Conservation (phyloP, 2,113 vertebrate genomes). For the Lethenteron reissneri region DNA sequence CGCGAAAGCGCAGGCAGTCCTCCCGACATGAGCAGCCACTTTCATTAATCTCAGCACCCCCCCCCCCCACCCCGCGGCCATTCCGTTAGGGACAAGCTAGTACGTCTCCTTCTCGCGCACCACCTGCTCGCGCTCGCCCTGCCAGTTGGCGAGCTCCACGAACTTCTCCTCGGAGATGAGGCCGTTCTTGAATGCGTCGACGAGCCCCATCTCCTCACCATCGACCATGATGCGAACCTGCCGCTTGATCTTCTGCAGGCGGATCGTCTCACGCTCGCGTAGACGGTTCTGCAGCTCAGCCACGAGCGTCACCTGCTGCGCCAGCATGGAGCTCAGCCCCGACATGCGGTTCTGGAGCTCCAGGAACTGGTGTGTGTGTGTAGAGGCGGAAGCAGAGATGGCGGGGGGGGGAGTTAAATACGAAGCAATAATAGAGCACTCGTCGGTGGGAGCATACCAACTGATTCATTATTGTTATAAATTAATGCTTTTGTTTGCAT, state of each 20-base stretch:
- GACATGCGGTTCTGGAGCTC: background rate
- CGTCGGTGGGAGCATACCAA: too few species aligned
- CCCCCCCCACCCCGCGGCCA: too few species aligned
- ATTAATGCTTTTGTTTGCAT: too few species aligned
- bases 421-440: too few species aligned
- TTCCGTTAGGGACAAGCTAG: too few species aligned
- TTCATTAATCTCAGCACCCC: too few species aligned
- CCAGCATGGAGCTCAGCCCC: background rate
- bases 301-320: background rate
- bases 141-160: conserved; percentile 1
- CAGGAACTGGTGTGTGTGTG: background rate
- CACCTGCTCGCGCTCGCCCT: background rate
- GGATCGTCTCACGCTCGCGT: background rate
- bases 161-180: conserved; percentile 2
- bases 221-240: conserved; percentile 6
- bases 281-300: conserved; percentile 1
- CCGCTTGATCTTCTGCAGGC: conserved; percentile 4
- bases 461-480: too few species aligned
- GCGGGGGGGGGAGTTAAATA: background rate
- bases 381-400: background rate
- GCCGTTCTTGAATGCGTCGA: background rate
- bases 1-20: too few species aligned
- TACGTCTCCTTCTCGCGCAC: too few species aligned
- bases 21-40: too few species aligned
- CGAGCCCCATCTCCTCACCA: conserved; percentile 4